Evolutionary conservation across 2,888 invertebrate genomes (phyloP).

Genomic region (Apamea crenata): DNA sequence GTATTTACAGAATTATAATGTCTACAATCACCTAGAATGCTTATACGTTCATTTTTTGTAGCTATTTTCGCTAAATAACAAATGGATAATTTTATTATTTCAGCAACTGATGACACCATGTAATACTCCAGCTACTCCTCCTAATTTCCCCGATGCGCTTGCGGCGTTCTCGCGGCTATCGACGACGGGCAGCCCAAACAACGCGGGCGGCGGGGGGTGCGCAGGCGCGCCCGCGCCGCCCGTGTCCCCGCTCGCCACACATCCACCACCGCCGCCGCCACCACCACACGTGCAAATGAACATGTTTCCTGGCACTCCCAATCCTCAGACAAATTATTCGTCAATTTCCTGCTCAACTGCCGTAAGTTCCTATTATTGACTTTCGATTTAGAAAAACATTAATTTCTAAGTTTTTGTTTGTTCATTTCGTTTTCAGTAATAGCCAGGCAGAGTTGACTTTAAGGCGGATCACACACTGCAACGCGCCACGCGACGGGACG

Average conservation of each 20-base stretch:
- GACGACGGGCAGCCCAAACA: constrained; percentile 91
- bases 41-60: neutral
- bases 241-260: constrained; percentile 86
- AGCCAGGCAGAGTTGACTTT: neutral
- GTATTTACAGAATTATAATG: neutral
- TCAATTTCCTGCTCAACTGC: constrained; percentile 88
- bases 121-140: constrained; percentile 98
- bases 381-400: neutral
- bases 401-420: neutral
- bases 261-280: constrained; percentile 81
- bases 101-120: constrained; percentile 96
- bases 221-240: constrained; percentile 80
- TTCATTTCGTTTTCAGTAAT: neutral
- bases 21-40: neutral
- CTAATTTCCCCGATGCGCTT: constrained; percentile 97
- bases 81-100: constrained; percentile 62
- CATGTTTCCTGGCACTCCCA: constrained; percentile 81
- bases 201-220: constrained; percentile 78
- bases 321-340: constrained; percentile 84
- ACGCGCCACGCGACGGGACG: no score
- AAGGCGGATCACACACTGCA: no score
- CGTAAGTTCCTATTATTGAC: constrained; percentile 73
- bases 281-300: constrained; percentile 79
- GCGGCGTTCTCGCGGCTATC: constrained; percentile 97
- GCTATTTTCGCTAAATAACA: neutral